A percentile compares a stretch with the other conserved stretches of the same genome.
Evolutionary conservation across 1,140 invertebrate species (phyloP).

Genomic region (Druon quercuslanigerum): DNA sequence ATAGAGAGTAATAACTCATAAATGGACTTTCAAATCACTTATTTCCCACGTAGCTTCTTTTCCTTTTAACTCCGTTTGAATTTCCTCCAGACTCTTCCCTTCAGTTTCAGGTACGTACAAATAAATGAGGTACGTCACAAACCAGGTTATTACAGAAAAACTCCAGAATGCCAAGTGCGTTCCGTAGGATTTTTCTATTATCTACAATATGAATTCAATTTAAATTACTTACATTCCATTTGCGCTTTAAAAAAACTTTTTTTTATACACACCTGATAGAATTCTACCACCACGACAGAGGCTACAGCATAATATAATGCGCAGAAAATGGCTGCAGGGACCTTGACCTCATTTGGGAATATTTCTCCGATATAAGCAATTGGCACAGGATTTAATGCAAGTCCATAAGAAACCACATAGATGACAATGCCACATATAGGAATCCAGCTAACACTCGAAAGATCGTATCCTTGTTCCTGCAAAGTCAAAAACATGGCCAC

Average conservation of each 20-base stretch:
- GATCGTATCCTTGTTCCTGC: conserved; percentile 71
- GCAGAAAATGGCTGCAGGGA: conserved; percentile 68
- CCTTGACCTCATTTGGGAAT: conserved; percentile 73
- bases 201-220: conserved; percentile 49
- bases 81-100: conserved; percentile 79
- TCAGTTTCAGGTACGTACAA: conserved; percentile 81
- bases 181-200: conserved; percentile 71
- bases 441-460: conserved; percentile 65
- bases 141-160: conserved; percentile 75
- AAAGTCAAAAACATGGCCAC: conserved; percentile 82
- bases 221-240: conserved; percentile 19
- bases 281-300: conserved; percentile 64
- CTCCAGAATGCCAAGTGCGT: conserved; percentile 77
- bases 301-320: conserved; percentile 69
- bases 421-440: conserved; percentile 69
- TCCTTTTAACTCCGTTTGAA: conserved; percentile 69
- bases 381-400: conserved; percentile 72
- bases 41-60: conserved; percentile 41
- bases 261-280: conserved; percentile 70
- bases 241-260: not conserved
- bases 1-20: conserved; percentile 1
- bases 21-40: conserved; percentile 37
- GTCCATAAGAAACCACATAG: conserved; percentile 67
- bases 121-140: conserved; percentile 77
- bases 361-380: conserved; percentile 72